phyloP scores from a whole-genome alignment of 2,888 invertebrate species.

The Dermolepida albohirtum region DNA sequence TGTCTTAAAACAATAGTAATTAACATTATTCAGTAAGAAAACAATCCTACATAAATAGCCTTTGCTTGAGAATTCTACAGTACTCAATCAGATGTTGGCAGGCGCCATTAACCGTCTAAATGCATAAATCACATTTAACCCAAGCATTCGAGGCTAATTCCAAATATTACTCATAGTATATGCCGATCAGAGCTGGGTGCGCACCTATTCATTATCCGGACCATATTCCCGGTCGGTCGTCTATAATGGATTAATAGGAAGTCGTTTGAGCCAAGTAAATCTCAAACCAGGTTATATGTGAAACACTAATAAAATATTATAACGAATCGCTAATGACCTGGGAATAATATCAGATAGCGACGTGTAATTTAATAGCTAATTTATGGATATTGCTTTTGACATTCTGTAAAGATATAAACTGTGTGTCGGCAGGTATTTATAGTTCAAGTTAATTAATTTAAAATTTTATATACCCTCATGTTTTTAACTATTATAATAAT shows the following conservation, averaged over 20 bases:
- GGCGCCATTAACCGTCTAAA: slow-evolving; percentile 7
- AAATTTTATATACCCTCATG: too few relatives aligned
- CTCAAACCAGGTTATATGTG: slow-evolving; percentile 31
- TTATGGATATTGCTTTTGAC: slow-evolving; percentile 33
- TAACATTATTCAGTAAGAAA: too few relatives aligned
- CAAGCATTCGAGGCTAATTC: slow-evolving; percentile 29
- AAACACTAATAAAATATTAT: slow-evolving; percentile 31
- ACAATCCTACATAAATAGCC: too few relatives aligned
- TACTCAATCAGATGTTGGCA: too few relatives aligned
- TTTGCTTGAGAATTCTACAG: too few relatives aligned
- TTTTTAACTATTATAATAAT: too few relatives aligned
- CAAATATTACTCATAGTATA: slow-evolving; percentile 33
- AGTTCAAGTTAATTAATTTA: too few relatives aligned
- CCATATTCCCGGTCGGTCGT: slow-evolving; percentile 18
- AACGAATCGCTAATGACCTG: slow-evolving; percentile 30
- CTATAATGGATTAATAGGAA: slow-evolving; percentile 39
- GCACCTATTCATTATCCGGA: slow-evolving; percentile 33
- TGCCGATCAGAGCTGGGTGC: slow-evolving; percentile 33
- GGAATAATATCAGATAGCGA: slow-evolving; percentile 22
- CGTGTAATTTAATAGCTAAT: slow-evolving; percentile 32
- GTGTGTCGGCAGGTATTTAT: too few relatives aligned
- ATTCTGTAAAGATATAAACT: slow-evolving; percentile 23
- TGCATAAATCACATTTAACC: slow-evolving; percentile 26
- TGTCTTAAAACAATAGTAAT: too few relatives aligned
- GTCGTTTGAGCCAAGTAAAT: slow-evolving; percentile 33